phyloP scores from a whole-genome alignment of 2,888 invertebrate genomes.

The Diadegma fenestrale region DNA sequence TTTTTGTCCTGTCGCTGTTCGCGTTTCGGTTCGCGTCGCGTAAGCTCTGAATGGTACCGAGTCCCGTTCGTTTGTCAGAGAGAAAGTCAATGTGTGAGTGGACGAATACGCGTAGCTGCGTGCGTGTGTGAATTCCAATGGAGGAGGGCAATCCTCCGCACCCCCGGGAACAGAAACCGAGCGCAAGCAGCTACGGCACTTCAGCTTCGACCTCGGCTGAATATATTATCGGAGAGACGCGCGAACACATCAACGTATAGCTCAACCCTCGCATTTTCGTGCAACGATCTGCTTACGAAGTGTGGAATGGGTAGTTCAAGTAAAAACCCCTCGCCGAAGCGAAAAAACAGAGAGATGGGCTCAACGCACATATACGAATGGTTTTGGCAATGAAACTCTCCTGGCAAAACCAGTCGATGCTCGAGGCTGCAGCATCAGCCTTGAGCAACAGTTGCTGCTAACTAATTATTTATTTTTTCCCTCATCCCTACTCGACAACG shows the following conservation, averaged over 20 bases:
- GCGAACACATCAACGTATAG: conserved; percentile 14
- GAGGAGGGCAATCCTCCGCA: conserved; percentile 33
- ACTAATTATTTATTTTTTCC: neutral
- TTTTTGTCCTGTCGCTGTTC: conserved; percentile 1
- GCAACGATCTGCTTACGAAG: conserved; percentile 51
- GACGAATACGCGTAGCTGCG: neutral
- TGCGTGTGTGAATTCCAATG: neutral
- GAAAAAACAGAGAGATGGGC: conserved; percentile 3
- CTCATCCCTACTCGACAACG: neutral
- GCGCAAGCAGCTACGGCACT: conserved; percentile 51
- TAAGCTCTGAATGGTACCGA: conserved; percentile 9
- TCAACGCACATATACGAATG: neutral
- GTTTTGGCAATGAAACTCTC: neutral
- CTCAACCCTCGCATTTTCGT: conserved; percentile 50
- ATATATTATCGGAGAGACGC: conserved; percentile 55
- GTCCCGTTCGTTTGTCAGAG: conserved; percentile 26
- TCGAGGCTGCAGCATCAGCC: neutral
- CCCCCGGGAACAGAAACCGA: conserved; percentile 17
- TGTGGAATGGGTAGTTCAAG: conserved; percentile 23
- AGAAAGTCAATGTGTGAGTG: conserved; percentile 3
- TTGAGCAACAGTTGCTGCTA: neutral
- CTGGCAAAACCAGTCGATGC: neutral
- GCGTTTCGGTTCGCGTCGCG: conserved; percentile 46
- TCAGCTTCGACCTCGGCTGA: conserved; percentile 56
- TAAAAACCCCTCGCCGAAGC: conserved; percentile 18